These are phyloP conservation scores for Entosphenus tridentatus DNA, from an alignment of 2,113 vertebrate species.

Conservation along the genomic window DNA sequence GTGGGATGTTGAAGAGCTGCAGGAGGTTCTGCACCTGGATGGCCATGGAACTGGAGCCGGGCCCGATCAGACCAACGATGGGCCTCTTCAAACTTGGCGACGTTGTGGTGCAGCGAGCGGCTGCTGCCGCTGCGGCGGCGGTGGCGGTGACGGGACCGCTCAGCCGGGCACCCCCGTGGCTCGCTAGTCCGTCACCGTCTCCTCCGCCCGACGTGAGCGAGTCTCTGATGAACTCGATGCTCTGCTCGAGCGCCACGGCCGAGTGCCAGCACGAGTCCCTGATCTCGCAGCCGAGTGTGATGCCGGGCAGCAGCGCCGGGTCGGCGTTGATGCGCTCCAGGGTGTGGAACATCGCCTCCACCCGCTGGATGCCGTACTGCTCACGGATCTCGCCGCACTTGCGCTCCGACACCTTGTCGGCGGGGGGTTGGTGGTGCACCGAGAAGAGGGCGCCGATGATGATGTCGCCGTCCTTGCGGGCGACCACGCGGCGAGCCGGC, in stretches of 20 bases:
- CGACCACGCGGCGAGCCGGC: slow-evolving; percentile 39
- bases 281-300: slow-evolving; percentile 88
- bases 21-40: slow-evolving; percentile 95
- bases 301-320: slow-evolving; percentile 63
- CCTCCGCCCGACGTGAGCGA: slow-evolving; percentile 89
- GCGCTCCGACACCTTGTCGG: slow-evolving; percentile 77
- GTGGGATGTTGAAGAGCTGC: slow-evolving; percentile 93
- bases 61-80: slow-evolving; percentile 86
- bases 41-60: slow-evolving; percentile 92
- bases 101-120: slow-evolving; percentile 12
- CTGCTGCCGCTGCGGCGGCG: too few species aligned
- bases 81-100: slow-evolving; percentile 40
- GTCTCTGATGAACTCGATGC: slow-evolving; percentile 95
- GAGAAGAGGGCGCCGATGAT: slow-evolving; percentile 96
- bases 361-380: slow-evolving; percentile 92
- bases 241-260: slow-evolving; percentile 87
- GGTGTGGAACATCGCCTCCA: slow-evolving; percentile 96
- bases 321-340: slow-evolving; percentile 85
- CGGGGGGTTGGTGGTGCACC: slow-evolving; percentile 85
- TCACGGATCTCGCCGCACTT: slow-evolving; percentile 92
- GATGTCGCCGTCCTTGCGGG: slow-evolving; percentile 87
- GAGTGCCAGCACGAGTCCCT: slow-evolving; percentile 98
- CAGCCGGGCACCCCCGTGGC: too few species aligned
- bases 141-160: too few species aligned
- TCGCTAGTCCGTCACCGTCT: slow-evolving; percentile 17